A percentile compares a stretch with the other conserved stretches of the same genome.
phyloP scores from a whole-genome alignment of 2,888 invertebrate genomes.

The Phaonia tiefii region DNA sequence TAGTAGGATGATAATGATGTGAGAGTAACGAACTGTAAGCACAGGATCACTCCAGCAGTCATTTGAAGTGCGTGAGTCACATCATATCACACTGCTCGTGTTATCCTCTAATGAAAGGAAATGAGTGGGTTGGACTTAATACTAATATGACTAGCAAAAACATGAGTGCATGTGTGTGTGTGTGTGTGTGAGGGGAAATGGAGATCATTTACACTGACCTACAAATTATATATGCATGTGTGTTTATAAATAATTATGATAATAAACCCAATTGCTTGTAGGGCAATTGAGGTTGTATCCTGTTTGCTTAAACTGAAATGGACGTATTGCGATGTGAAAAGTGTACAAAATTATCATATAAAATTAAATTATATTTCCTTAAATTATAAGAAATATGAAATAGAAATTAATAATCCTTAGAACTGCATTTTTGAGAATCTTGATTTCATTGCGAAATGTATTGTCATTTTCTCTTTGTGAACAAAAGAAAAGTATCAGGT shows the following conservation, averaged over 20 bases:
- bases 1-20: slow-evolving; percentile 3
- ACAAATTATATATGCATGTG: too few species aligned
- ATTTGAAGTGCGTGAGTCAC: too few species aligned
- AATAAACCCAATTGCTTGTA: too few species aligned
- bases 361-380: slow-evolving; percentile 30
- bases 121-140: not conserved
- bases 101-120: too few species aligned
- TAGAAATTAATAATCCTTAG: slow-evolving; percentile 16
- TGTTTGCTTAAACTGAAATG: slow-evolving; percentile 69
- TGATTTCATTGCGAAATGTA: slow-evolving; percentile 47
- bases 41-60: too few species aligned
- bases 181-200: slow-evolving; percentile 25
- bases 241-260: too few species aligned
- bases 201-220: not conserved
- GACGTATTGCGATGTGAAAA: slow-evolving; percentile 76
- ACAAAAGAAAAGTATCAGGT: slow-evolving; percentile 35
- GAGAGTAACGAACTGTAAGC: slow-evolving; percentile 11
- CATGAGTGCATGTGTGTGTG: slow-evolving; percentile 16
- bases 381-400: slow-evolving; percentile 21
- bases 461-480: slow-evolving; percentile 60
- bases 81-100: too few species aligned
- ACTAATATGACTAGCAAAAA: too few species aligned
- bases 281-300: not conserved
- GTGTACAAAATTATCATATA: slow-evolving; percentile 63
- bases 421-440: not conserved